phyloP scores from a whole-genome alignment of 2,113 vertebrate species.

The Manacus vitellinus region DNA sequence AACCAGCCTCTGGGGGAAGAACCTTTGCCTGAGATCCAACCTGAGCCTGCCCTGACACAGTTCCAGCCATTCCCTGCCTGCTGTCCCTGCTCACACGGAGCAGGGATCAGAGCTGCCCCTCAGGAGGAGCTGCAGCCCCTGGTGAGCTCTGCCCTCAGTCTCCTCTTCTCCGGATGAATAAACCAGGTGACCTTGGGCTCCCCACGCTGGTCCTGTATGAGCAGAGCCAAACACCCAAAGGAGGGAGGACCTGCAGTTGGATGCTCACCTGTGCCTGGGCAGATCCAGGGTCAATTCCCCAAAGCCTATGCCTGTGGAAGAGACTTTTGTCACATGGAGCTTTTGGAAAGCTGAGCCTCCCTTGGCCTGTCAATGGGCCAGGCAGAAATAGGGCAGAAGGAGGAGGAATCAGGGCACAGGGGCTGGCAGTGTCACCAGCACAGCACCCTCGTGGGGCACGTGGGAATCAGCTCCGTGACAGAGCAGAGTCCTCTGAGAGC shows the following conservation, averaged over 20 bases:
- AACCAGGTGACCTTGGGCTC: neutral
- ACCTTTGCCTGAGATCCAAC: neutral
- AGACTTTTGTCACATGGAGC: neutral
- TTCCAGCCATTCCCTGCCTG: accelerated
- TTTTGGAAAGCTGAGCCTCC: neutral
- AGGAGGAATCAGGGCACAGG: neutral
- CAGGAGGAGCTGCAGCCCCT: neutral
- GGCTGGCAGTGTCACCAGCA: neutral
- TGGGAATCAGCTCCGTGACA: neutral
- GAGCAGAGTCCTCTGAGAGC: accelerated
- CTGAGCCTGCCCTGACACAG: neutral
- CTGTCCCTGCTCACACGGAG: neutral
- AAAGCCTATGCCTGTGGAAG: neutral
- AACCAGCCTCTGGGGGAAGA: neutral
- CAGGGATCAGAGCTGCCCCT: neutral
- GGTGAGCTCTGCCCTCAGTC: accelerated
- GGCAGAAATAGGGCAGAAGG: neutral
- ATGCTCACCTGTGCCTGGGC: accelerated
- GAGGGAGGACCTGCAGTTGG: accelerated
- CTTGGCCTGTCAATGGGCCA: neutral
- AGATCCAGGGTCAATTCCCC: neutral
- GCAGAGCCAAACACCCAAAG: neutral
- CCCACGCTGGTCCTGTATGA: neutral
- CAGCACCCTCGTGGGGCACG: accelerated
- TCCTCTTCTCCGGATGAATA: neutral